phyloP scores from a whole-genome alignment of 2,113 vertebrate genomes.

The Spilogale gracilis region DNA sequence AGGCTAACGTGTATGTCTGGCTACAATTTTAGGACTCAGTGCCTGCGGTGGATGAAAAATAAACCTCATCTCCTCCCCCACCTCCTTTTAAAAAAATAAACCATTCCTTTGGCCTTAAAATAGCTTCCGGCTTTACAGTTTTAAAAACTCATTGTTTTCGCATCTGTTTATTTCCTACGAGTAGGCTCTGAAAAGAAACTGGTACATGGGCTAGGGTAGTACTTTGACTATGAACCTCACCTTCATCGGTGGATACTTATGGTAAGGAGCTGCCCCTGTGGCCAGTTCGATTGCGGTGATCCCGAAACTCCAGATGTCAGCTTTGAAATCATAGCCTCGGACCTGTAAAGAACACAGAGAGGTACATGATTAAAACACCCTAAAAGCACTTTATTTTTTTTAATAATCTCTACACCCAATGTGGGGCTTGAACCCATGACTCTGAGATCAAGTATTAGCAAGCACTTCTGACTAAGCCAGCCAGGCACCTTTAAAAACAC shows the following conservation, averaged over 20 bases:
- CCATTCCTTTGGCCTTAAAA: background rate
- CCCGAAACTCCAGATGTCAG: conserved; percentile 99
- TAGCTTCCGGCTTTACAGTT: background rate
- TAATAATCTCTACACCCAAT: background rate
- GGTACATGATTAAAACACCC: background rate
- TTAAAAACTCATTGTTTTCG: background rate
- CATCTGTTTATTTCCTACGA: background rate
- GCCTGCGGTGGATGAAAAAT: background rate
- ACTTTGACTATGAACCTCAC: conserved; percentile 81
- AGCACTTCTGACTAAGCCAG: background rate
- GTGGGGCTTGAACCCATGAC: background rate
- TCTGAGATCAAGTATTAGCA: background rate
- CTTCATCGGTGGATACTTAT: conserved; percentile 99
- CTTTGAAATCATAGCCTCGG: conserved; percentile 98
- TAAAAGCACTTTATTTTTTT: background rate
- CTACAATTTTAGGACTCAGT: background rate
- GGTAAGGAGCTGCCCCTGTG: conserved; percentile 97
- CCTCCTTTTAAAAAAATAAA: background rate
- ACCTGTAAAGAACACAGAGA: conserved; percentile 88
- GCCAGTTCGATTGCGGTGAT: conserved; percentile 99
- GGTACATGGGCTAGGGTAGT: background rate
- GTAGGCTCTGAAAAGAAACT: background rate
- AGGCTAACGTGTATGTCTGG: background rate
- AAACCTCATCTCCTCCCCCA: background rate
- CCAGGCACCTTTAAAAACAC: background rate